A percentile compares a stretch with the other conserved stretches of the same genome.
phyloP scores from a whole-genome alignment of 2,113 vertebrate species.

The Elephas maximus region DNA sequence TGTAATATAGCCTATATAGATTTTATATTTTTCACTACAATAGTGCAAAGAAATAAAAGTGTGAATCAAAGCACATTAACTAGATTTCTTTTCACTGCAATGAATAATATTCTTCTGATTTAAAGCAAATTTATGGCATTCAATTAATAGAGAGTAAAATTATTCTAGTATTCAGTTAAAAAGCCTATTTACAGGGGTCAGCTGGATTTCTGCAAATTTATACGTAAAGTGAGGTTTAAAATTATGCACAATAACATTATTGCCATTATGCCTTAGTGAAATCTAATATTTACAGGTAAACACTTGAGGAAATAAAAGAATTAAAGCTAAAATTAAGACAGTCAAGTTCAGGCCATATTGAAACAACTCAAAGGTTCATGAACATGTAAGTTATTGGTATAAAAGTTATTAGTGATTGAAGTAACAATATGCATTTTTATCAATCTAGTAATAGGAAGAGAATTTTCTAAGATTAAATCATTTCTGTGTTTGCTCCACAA shows the following conservation, averaged over 20 bases:
- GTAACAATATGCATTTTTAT: constrained; percentile 4
- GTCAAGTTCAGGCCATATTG: neutral
- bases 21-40: constrained; percentile 57
- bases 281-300: constrained; percentile 5
- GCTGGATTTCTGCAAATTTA: neutral
- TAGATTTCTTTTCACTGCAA: constrained; percentile 47
- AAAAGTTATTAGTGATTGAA: constrained; percentile 45
- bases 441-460: neutral
- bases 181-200: neutral
- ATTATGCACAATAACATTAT: constrained; percentile 11
- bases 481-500: neutral
- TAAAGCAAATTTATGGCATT: constrained; percentile 18
- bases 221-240: constrained; percentile 52
- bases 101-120: neutral
- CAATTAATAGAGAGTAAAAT: neutral
- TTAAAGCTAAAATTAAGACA: constrained; percentile 2
- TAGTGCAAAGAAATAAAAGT: constrained; percentile 73
- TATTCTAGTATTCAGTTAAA: constrained; percentile 52
- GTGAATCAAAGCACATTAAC: constrained; percentile 55
- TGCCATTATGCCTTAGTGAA: neutral
- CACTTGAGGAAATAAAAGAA: constrained; percentile 16
- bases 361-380: neutral
- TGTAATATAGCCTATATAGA: neutral
- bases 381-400: neutral
- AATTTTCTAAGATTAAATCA: constrained; percentile 43